Conservation (phyloP, 2,888 invertebrate genomes). For the Troglohyphantes excavatus region DNA sequence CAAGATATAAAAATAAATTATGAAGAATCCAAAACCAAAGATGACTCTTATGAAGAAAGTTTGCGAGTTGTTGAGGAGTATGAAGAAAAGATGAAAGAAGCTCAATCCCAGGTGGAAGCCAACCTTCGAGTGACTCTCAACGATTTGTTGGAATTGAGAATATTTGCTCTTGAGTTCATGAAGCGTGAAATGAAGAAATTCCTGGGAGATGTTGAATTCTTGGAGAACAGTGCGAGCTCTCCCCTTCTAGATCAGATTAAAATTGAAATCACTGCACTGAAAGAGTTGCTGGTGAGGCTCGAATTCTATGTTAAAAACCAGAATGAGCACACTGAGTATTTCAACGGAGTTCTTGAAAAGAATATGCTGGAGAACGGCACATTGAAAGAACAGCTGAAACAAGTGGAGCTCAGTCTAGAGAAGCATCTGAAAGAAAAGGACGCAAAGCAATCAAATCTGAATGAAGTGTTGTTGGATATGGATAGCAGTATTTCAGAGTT, state of each 20-base stretch:
- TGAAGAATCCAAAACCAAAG: not conserved
- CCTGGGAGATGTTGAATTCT: not conserved
- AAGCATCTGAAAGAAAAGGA: not conserved
- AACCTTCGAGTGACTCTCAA: constrained; percentile 14
- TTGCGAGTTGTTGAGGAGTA: too few relatives aligned
- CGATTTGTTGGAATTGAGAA: constrained; percentile 18
- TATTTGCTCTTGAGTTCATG: constrained; percentile 35
- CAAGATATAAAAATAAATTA: not conserved
- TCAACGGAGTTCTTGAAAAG: constrained; percentile 7
- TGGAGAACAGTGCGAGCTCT: not conserved
- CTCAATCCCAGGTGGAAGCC: not conserved
- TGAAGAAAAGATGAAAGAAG: not conserved
- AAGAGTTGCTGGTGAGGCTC: constrained; percentile 13
- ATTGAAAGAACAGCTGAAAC: constrained; percentile 1
- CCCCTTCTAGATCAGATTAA: not conserved
- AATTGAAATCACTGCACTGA: constrained; percentile 16
- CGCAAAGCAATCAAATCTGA: not conserved
- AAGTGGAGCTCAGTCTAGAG: not conserved
- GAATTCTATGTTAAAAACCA: constrained; percentile 31
- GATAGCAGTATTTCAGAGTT: constrained; percentile 1
- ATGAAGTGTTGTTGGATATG: not conserved
- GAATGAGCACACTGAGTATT: not conserved
- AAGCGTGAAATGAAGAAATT: constrained; percentile 27
- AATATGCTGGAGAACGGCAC: constrained; percentile 7
- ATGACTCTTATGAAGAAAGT: not conserved